These are phyloP conservation scores for Zaprionus africanus DNA, from an alignment of 1,140 invertebrate genomes.

Conservation along the genomic window DNA sequence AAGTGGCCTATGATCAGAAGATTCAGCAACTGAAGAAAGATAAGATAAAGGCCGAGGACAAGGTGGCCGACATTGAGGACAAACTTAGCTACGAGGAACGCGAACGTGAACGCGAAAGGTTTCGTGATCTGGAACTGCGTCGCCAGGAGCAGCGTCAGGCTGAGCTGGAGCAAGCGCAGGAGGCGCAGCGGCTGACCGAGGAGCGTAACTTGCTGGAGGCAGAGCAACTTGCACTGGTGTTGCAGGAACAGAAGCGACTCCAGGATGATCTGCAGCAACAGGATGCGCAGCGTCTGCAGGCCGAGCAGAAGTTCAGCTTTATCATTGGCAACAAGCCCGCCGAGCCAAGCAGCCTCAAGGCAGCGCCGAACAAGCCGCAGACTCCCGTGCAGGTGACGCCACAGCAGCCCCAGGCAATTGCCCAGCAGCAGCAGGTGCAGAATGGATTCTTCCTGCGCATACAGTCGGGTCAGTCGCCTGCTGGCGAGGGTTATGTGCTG, in stretches of 20 bases:
- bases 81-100: conserved; percentile 55
- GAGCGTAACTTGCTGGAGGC: conserved; percentile 53
- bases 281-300: conserved; percentile 32
- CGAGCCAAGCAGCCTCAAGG: conserved; percentile 26
- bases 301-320: conserved; percentile 14
- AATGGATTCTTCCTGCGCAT: conserved; percentile 74
- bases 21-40: conserved; percentile 52
- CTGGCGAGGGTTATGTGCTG: conserved; percentile 12
- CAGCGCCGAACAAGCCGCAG: conserved; percentile 21
- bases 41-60: conserved; percentile 60
- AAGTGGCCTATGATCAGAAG: conserved; percentile 56
- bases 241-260: conserved; percentile 58
- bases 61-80: conserved; percentile 59
- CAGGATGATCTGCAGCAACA: conserved; percentile 46
- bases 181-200: conserved; percentile 54
- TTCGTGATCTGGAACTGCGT: conserved; percentile 55
- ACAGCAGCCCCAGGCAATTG: conserved; percentile 27
- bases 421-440: conserved; percentile 70
- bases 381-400: conserved; percentile 9
- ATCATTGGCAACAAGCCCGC: not conserved
- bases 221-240: conserved; percentile 53
- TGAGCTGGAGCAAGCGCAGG: conserved; percentile 52
- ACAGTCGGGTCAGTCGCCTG: conserved; percentile 45
- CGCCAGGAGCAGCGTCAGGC: conserved; percentile 53
- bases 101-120: conserved; percentile 48